A percentile compares a stretch with the other conserved stretches of the same genome.
Evolutionary conservation across 1,140 invertebrate genomes (phyloP).

Genomic region (Drosophila nigromelanica): DNA sequence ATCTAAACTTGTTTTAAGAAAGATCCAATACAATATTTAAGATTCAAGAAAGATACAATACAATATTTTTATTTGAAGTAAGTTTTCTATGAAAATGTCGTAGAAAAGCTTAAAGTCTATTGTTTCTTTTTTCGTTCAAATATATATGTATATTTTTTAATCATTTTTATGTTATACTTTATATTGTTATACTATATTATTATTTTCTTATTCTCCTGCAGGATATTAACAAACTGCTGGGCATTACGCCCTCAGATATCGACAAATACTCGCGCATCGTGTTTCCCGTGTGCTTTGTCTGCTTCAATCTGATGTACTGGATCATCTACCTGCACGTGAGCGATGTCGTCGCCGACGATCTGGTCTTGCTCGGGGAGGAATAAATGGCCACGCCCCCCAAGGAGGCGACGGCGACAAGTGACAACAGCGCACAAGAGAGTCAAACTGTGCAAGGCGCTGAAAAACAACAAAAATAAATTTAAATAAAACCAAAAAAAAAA

Average conservation of each 20-base stretch:
- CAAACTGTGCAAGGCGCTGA: conserved; percentile 75
- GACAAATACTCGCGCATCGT: conserved; percentile 98
- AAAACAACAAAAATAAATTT: conserved; percentile 58
- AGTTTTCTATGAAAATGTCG: too few relatives aligned
- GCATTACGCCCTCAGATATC: conserved; percentile 97
- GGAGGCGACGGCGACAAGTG: conserved; percentile 25
- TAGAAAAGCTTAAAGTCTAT: too few relatives aligned
- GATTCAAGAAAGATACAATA: too few relatives aligned
- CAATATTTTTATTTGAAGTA: too few relatives aligned
- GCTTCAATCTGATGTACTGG: conserved; percentile 99
- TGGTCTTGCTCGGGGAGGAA: conserved; percentile 93
- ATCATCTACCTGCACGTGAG: conserved; percentile 98
- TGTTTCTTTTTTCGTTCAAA: too few relatives aligned
- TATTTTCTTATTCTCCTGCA: conserved; percentile 62
- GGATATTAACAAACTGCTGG: conserved; percentile 94
- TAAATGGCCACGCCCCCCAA: conserved; percentile 28
- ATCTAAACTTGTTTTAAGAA: too few relatives aligned
- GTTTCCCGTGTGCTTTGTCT: conserved; percentile 98
- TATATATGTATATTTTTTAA: too few relatives aligned
- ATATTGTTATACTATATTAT: not conserved
- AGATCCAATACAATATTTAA: too few relatives aligned
- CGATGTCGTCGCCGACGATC: conserved; percentile 95
- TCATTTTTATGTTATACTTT: not conserved
- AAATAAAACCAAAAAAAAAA: conserved; percentile 46
- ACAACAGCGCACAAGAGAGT: conserved; percentile 75